Base-by-base conservation (phyloP, 2,888 invertebrate genomes). In the Scotopteryx bipunctaria region DNA sequence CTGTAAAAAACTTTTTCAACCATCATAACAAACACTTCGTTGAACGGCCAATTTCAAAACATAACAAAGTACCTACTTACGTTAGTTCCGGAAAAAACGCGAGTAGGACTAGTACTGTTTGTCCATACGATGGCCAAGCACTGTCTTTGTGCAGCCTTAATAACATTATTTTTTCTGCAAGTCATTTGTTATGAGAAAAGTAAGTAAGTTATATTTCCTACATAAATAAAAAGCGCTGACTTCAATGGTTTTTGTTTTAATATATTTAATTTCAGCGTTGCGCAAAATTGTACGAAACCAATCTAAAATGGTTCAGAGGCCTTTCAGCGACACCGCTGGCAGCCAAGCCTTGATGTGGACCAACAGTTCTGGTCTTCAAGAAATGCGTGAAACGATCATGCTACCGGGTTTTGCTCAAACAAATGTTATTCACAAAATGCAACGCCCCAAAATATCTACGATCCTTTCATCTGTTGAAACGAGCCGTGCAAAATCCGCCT, bases 241-340 rank as follows among this genome's bases (percentile, higher is more conserved):
- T n/a, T n/a, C n/a, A n/a, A n/a, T n/a, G n/a, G n/a, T n/a, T n/a
- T n/a, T n/a, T n/a, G n/a, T n/a, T n/a, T 31, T 13, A 17, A 5
- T 9, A 11, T 1, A 35, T 47, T 43, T 42, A 59, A 55, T 83
- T 77, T 27, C 72, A 88, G 88, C 87, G 6, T 68, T 88, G 25
- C 78, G 88, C 6, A 89, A 87, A 66, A 87, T 89, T 40, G 85
- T 89, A 4, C 74, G 88, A 8, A 78, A 81, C 50, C 83, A 86
- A 54, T 81, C 83, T 1, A 88, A 87, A 76, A 89, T 89, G 88
- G 78, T 87, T 8, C 86, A 80, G 55, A 76, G 74, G 35, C 85
- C 87, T 1, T 86, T 85, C 51, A 85, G 82, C 61, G 82, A 81
- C 1, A 61, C 51, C 6, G 59, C 57, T 8, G 61, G 45, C 14